Evolutionary conservation across 2,888 invertebrate species (phyloP).

Genomic region (Lymantria dispar): DNA sequence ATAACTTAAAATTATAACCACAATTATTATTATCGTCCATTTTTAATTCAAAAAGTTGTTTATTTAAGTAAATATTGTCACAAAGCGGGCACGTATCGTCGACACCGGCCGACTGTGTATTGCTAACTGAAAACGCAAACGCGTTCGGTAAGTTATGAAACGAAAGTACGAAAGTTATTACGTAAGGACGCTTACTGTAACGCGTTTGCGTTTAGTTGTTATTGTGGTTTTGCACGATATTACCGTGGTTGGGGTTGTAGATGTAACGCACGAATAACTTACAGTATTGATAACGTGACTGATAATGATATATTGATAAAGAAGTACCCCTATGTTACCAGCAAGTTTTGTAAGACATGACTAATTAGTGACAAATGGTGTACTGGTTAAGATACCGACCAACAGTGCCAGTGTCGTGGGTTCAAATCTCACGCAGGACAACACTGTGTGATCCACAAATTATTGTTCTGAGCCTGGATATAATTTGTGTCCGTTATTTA

Average conservation of each 20-base stretch:
- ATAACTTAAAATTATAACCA: constrained; percentile 34
- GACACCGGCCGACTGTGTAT: constrained; percentile 23
- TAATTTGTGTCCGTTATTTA: no score
- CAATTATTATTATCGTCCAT: constrained; percentile 29
- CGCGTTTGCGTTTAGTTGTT: constrained; percentile 30
- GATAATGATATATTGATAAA: no score
- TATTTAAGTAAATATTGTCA: constrained; percentile 8
- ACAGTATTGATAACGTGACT: no score
- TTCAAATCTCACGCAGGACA: no score
- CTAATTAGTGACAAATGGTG: no score
- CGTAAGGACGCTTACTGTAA: constrained; percentile 23
- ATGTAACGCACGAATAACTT: background rate
- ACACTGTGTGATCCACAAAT: no score
- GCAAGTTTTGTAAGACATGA: no score
- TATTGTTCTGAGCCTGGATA: no score
- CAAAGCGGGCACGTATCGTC: constrained; percentile 17
- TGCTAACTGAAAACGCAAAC: constrained; percentile 35
- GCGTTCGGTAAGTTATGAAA: constrained; percentile 26
- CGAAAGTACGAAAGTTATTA: constrained; percentile 38
- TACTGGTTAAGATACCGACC: no score
- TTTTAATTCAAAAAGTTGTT: constrained; percentile 6
- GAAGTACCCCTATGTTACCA: no score
- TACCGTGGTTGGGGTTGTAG: background rate
- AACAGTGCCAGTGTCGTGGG: no score
- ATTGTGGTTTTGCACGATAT: constrained; percentile 27